Evolutionary conservation across 2,888 invertebrate genomes (phyloP).

Genomic region (Mactromeris polynyma): DNA sequence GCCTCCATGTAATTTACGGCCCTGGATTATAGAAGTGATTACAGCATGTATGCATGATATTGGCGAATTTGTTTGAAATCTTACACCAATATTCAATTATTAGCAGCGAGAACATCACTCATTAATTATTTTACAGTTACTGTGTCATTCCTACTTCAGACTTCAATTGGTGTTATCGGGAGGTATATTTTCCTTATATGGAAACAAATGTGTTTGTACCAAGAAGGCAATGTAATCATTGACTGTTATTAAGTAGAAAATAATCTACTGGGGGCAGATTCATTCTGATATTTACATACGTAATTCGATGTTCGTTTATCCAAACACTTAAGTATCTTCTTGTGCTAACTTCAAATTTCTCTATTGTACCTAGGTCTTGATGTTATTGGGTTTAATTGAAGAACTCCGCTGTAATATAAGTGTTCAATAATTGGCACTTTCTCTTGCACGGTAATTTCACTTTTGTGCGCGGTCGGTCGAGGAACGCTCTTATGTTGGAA

Average conservation of each 20-base stretch:
- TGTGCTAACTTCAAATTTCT: background rate
- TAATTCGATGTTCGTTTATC: background rate
- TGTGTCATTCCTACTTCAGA: background rate
- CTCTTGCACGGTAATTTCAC: background rate
- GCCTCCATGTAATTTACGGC: too few relatives aligned
- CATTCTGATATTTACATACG: background rate
- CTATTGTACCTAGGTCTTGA: background rate
- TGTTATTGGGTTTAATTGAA: background rate
- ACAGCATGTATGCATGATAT: background rate
- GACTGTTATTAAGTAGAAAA: background rate
- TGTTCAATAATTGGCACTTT: background rate
- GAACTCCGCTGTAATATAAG: background rate
- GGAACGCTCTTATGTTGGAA: background rate
- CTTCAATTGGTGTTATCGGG: background rate
- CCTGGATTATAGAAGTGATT: background rate
- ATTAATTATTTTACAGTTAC: background rate
- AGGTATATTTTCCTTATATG: background rate
- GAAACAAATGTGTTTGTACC: background rate
- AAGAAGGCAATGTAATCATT: background rate
- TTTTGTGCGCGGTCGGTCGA: background rate
- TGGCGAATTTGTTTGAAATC: background rate
- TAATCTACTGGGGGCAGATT: background rate
- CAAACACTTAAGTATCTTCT: background rate
- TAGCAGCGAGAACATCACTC: background rate
- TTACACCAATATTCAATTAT: background rate